Conservation (phyloP, 2,797 vertebrate species). For the Chromis chromis region DNA sequence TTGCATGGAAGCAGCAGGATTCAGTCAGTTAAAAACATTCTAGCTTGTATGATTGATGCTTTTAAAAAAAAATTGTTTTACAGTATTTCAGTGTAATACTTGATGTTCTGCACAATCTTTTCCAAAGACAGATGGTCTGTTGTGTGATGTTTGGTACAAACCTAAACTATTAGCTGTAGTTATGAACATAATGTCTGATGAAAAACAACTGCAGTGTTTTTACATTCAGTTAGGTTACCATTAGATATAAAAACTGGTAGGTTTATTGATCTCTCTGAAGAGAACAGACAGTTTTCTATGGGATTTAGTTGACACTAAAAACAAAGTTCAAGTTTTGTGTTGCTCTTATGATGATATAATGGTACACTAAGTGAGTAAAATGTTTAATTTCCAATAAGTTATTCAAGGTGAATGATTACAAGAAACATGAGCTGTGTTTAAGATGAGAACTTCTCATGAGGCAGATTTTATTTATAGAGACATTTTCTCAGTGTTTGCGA, state of each 20-base stretch:
- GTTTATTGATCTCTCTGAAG: background rate
- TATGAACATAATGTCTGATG: no score
- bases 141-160: no score
- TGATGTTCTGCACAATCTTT: background rate
- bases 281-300: background rate
- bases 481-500: background rate
- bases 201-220: background rate
- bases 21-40: background rate
- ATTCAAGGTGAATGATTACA: background rate
- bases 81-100: background rate
- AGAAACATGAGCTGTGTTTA: background rate
- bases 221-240: background rate
- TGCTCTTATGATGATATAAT: background rate
- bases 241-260: background rate
- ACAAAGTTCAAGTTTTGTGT: background rate
- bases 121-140: background rate
- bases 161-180: no score
- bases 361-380: background rate
- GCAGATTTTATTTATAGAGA: background rate
- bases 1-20: background rate
- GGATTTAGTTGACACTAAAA: background rate
- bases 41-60: background rate
- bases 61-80: no score
- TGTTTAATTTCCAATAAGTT: background rate
- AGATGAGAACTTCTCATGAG: background rate